A percentile compares a stretch with the other conserved stretches of the same genome.
These are phyloP conservation scores for Agriotes lineatus DNA, from an alignment of 2,888 invertebrate species.

Conservation along the genomic window DNA sequence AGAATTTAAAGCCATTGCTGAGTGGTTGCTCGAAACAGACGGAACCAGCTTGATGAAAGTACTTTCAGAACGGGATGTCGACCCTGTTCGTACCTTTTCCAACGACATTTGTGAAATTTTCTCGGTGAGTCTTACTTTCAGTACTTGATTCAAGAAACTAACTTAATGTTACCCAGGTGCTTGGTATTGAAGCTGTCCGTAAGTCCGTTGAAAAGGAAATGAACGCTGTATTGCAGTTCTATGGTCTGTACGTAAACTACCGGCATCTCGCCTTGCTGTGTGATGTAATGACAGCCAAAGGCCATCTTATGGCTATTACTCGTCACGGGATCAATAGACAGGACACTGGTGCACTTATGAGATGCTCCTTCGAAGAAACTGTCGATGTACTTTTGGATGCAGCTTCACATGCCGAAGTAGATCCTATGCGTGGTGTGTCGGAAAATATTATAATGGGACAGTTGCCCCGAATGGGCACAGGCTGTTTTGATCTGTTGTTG, in stretches of 20 bases:
- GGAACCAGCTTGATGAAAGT: conserved; percentile 99
- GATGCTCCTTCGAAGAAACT: conserved; percentile 99
- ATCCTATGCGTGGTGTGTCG: conserved; percentile 98
- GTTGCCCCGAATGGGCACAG: conserved; percentile 95
- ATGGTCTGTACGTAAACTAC: conserved; percentile 99
- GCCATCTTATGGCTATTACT: conserved; percentile 99
- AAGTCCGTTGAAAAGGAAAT: conserved; percentile 99
- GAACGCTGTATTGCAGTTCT: conserved; percentile 99
- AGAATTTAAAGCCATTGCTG: conserved; percentile 97
- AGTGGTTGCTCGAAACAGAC: conserved; percentile 99
- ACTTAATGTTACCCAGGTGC: conserved; percentile 69
- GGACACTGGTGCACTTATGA: conserved; percentile 98
- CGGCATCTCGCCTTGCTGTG: conserved; percentile 98
- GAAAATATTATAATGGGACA: conserved; percentile 99
- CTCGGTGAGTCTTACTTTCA: conserved; percentile 69
- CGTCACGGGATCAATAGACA: conserved; percentile 99
- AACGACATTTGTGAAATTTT: conserved; percentile 99
- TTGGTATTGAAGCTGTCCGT: conserved; percentile 99
- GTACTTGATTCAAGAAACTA: not conserved
- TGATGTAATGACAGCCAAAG: conserved; percentile 99
- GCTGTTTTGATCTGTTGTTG: conserved; percentile 95
- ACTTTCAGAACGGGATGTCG: conserved; percentile 97
- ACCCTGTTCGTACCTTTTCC: conserved; percentile 96
- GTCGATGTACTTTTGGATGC: conserved; percentile 99
- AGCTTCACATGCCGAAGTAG: conserved; percentile 97